phyloP scores from a whole-genome alignment of 1,140 invertebrate genomes.

The Drosophila triauraria region DNA sequence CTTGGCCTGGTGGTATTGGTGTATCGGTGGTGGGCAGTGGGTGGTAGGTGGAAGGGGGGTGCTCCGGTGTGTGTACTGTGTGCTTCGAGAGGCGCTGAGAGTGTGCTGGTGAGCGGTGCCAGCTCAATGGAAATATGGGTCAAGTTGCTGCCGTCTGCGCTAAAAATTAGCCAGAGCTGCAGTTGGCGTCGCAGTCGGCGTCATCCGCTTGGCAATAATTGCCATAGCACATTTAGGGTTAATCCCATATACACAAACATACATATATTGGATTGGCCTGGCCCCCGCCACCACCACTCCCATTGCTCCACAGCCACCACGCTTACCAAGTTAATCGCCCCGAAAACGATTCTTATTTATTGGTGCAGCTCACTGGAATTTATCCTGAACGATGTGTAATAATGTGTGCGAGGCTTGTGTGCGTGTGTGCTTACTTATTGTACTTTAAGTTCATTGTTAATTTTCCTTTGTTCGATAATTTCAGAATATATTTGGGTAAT shows the following conservation, averaged over 20 bases:
- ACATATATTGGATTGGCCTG: conserved; percentile 40
- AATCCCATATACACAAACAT: conserved; percentile 57
- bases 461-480: conserved; percentile 1
- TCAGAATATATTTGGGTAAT: conserved; percentile 4
- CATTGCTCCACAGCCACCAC: not conserved
- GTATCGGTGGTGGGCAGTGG: not conserved
- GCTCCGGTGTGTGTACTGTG: conserved; percentile 36
- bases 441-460: conserved; percentile 18
- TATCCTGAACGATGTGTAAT: conserved; percentile 37
- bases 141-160: conserved; percentile 80
- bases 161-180: conserved; percentile 71
- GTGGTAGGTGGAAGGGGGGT: conserved; percentile 1
- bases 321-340: conserved; percentile 38
- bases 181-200: conserved; percentile 33
- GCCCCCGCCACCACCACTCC: not conserved
- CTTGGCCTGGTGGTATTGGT: not conserved
- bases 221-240: conserved; percentile 78
- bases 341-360: conserved; percentile 57
- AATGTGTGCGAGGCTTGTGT: conserved; percentile 1
- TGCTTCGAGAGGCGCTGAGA: conserved; percentile 72
- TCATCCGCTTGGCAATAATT: conserved; percentile 77
- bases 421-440: conserved; percentile 13
- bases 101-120: conserved; percentile 42
- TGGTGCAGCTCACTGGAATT: conserved; percentile 46
- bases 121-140: conserved; percentile 79